Evolutionary conservation across 2,797 vertebrate genomes (phyloP), one percentile per base, ranked within the genome.

Genomic region (Dicrostonyx torquatus): DNA sequence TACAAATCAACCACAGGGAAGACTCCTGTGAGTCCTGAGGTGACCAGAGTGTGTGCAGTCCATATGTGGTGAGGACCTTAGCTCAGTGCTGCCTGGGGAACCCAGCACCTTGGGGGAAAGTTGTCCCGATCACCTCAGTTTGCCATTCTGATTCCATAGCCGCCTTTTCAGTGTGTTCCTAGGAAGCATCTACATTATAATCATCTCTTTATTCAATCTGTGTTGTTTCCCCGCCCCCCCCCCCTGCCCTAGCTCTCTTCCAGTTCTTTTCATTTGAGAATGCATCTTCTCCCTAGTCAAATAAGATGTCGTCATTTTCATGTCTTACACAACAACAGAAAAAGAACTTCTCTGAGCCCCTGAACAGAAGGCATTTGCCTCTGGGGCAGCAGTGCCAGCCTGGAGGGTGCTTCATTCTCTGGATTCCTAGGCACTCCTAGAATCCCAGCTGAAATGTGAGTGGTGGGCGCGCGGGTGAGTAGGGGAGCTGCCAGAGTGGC

Each of bases 231-330:
- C n/a, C n/a, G n/a, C n/a, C n/a, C n/a, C n/a, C n/a, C n/a, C n/a
- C n/a, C 14, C 22, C 72, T 40, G 10, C 29, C 82, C 48, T 22
- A 31, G 1, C 13, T 77, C 4, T 18, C 37, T 60, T 13, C 45
- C 62, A 29, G 6, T 40, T 91, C 73, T 84, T 72, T 37, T 66
- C 24, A 40, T 58, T 83, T 75, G 48, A 82, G 26, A 55, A 90
- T 31, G 3, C 77, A 37, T 94, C 79, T 89, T 72, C 29, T 96
- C 20, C 72, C 94, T 45, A 64, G 12, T 62, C 84, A 91, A 50
- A 8, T 48, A 66, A 53, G 64, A 50, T 9, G 13, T 37, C 3
- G 0, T 26, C 50, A 43, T 73, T 43, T 50, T 20, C 70, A 43
- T 6, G 26, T 91, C 78, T 73, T 60, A 91, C 48, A 66, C 66